phyloP scores from a whole-genome alignment of 2,888 invertebrate species.

The Rhamnusium bicolor region DNA sequence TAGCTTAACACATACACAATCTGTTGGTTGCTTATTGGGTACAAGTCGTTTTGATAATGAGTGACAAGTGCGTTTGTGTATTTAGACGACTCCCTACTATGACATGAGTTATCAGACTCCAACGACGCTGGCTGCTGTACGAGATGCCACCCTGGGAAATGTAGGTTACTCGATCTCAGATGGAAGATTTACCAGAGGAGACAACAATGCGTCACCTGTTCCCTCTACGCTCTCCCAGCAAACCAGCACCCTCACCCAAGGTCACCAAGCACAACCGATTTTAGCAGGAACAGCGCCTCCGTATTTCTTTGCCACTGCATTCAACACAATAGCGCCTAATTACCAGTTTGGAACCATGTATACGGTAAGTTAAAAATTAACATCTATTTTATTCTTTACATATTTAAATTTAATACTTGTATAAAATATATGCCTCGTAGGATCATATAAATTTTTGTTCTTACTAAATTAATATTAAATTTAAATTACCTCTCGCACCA shows the following conservation, averaged over 20 bases:
- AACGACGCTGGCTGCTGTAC: conserved; percentile 80
- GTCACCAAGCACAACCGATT: conserved; percentile 75
- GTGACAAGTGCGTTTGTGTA: conserved; percentile 61
- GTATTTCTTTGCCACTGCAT: conserved; percentile 82
- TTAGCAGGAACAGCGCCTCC: conserved; percentile 79
- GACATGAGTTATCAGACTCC: conserved; percentile 84
- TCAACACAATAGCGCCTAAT: conserved; percentile 79
- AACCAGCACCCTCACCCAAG: conserved; percentile 75
- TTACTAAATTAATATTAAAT: too few species aligned
- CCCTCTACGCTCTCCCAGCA: conserved; percentile 84
- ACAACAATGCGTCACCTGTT: conserved; percentile 87
- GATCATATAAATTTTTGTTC: too few species aligned
- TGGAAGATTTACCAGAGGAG: conserved; percentile 79
- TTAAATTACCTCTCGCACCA: too few species aligned
- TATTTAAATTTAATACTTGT: too few species aligned
- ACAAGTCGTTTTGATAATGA: conserved; percentile 61
- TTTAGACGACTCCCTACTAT: conserved; percentile 77
- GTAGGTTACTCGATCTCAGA: conserved; percentile 80
- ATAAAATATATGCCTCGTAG: too few species aligned
- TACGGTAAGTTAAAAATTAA: conserved; percentile 73
- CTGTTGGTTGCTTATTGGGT: conserved; percentile 30
- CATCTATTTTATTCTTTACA: too few species aligned
- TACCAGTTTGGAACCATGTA: conserved; percentile 83
- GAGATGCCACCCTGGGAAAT: conserved; percentile 78
- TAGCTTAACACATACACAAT: conserved; percentile 1